Percentiles rank a stretch among this genome's conserved stretches.
Evolutionary conservation across 2,797 vertebrate genomes (phyloP).

Genomic region (Echeneis naucrates): DNA sequence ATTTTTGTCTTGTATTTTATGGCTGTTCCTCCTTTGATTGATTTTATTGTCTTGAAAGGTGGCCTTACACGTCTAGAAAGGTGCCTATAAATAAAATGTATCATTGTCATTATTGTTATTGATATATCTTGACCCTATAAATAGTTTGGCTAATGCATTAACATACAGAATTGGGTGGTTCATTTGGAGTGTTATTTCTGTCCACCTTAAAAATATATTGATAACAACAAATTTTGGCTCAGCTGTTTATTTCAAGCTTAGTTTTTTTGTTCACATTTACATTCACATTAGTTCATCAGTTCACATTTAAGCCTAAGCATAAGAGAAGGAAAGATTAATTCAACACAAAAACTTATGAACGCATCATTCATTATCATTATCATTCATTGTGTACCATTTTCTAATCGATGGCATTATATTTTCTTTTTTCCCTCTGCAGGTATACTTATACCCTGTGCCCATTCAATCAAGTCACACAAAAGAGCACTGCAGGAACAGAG

Average conservation of each 20-base stretch:
- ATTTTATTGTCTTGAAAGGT: too few species aligned
- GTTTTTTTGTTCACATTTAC: too few species aligned
- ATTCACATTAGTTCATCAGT: too few species aligned
- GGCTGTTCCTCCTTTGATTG: too few species aligned
- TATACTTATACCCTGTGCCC: constrained; percentile 82
- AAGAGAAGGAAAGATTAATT: neutral
- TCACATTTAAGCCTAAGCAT: neutral
- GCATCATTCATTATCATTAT: neutral
- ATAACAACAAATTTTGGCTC: neutral
- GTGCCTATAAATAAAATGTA: too few species aligned
- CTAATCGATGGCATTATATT: constrained; percentile 22
- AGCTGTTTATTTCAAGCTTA: neutral
- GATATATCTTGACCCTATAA: neutral
- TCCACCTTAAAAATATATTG: neutral
- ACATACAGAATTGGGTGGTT: too few species aligned
- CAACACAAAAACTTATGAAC: neutral
- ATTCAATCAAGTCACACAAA: constrained; percentile 82
- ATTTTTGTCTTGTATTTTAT: too few species aligned
- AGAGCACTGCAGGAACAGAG: constrained; percentile 75
- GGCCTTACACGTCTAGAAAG: too few species aligned
- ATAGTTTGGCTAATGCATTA: neutral
- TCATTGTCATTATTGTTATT: too few species aligned
- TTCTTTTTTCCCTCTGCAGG: constrained; percentile 61
- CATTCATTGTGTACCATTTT: constrained; percentile 9
- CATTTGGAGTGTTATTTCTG: neutral